These are phyloP conservation scores for Trissoscelio sp. DNA, from an alignment of 2,888 invertebrate genomes.

Conservation along the genomic window DNA sequence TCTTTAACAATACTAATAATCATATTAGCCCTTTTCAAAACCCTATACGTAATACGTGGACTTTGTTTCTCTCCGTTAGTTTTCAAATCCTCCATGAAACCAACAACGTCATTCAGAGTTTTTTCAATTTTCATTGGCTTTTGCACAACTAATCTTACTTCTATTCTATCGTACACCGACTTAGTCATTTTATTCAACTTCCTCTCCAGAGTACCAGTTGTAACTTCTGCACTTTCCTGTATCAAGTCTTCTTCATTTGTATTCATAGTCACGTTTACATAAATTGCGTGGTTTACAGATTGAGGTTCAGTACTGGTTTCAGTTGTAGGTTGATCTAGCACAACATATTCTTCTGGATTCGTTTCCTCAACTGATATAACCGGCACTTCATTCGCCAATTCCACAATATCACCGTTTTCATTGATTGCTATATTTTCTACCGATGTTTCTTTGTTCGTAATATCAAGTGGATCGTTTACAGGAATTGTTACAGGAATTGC, in stretches of 20 bases:
- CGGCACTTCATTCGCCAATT: neutral
- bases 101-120: slow-evolving; percentile 73
- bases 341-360: slow-evolving; percentile 52
- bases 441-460: slow-evolving; percentile 8
- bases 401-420: neutral
- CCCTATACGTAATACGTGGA: slow-evolving; percentile 82
- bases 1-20: slow-evolving; percentile 86
- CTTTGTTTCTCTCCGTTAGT: slow-evolving; percentile 60
- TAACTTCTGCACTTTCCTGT: slow-evolving; percentile 19
- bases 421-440: neutral
- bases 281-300: slow-evolving; percentile 41
- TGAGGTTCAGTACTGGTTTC: neutral
- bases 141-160: slow-evolving; percentile 79
- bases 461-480: slow-evolving; percentile 43
- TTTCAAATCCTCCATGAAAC: slow-evolving; percentile 77
- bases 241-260: slow-evolving; percentile 34
- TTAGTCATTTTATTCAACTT: slow-evolving; percentile 35
- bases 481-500: neutral
- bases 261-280: slow-evolving; percentile 55
- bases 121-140: slow-evolving; percentile 75
- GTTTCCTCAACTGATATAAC: slow-evolving; percentile 32
- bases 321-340: slow-evolving; percentile 25
- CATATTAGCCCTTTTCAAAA: slow-evolving; percentile 86
- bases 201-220: slow-evolving; percentile 16
- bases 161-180: slow-evolving; percentile 77